Conservation (phyloP, 2,797 vertebrate species). For the Chaenodraco wilsoni region DNA sequence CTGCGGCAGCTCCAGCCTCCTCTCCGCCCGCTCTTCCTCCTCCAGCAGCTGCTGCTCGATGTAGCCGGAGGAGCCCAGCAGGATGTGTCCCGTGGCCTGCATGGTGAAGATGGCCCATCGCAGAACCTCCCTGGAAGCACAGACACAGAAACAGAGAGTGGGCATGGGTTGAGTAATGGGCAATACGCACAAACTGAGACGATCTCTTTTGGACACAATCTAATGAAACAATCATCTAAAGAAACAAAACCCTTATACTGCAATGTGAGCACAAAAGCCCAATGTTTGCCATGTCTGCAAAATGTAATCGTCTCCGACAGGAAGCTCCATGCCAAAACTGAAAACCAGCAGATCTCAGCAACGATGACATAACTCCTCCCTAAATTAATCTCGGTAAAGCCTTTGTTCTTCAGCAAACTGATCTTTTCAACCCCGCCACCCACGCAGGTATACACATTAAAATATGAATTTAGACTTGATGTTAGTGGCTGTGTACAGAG, state of each 20-base stretch:
- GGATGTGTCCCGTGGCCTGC: conserved; percentile 92
- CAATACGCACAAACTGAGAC: no score
- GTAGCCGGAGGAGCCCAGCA: conserved; percentile 93
- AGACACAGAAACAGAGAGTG: neutral
- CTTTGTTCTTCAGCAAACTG: conserved; percentile 38
- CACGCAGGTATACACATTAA: conserved; percentile 8
- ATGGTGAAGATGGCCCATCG: conserved; percentile 91
- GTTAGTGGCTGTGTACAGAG: neutral
- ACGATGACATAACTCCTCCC: conserved; percentile 52
- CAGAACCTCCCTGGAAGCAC: conserved; percentile 86
- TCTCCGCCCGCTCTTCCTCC: conserved; percentile 80
- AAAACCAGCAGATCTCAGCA: conserved; percentile 49
- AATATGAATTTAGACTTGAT: conserved; percentile 23
- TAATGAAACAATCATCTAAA: conserved; percentile 10
- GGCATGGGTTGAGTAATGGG: conserved; percentile 3
- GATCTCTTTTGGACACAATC: conserved; percentile 6
- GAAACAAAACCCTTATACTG: conserved; percentile 6
- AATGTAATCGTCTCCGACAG: conserved; percentile 55
- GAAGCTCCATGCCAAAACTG: conserved; percentile 23
- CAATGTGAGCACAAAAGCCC: conserved; percentile 22
- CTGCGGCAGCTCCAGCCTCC: conserved; percentile 60
- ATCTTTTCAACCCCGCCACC: conserved; percentile 29
- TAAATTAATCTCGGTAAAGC: conserved; percentile 63
- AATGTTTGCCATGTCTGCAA: conserved; percentile 40
- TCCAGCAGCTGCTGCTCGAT: conserved; percentile 92